These are phyloP conservation scores for Rhamphomyia laevipes DNA, from an alignment of 2,888 invertebrate genomes.

Conservation along the genomic window DNA sequence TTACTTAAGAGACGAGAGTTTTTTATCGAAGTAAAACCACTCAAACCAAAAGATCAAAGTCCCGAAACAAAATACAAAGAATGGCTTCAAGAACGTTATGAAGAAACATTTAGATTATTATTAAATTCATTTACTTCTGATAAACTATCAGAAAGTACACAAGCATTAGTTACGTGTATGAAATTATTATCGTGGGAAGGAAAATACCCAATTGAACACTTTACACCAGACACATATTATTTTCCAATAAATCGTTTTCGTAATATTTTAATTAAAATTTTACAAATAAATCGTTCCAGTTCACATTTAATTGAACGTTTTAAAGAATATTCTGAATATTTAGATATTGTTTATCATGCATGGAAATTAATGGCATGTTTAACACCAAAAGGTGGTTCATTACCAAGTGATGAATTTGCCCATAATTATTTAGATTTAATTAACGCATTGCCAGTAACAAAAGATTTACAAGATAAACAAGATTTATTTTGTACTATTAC, in stretches of 20 bases:
- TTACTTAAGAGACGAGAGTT: slow-evolving; percentile 55
- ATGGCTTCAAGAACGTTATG: slow-evolving; percentile 61
- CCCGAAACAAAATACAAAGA: slow-evolving; percentile 51
- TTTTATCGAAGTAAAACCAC: slow-evolving; percentile 46
- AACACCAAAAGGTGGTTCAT: slow-evolving; percentile 41
- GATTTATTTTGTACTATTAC: slow-evolving; percentile 38
- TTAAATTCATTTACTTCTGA: slow-evolving; percentile 46
- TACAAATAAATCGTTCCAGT: slow-evolving; percentile 51
- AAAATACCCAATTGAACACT: slow-evolving; percentile 45
- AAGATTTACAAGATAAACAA: slow-evolving; percentile 20
- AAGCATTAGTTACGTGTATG: slow-evolving; percentile 60
- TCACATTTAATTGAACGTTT: slow-evolving; percentile 51
- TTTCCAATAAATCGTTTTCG: slow-evolving; percentile 58
- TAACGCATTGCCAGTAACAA: slow-evolving; percentile 41
- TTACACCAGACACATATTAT: slow-evolving; percentile 40
- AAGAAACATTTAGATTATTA: slow-evolving; percentile 48
- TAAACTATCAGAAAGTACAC: slow-evolving; percentile 41
- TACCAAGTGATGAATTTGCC: slow-evolving; percentile 43
- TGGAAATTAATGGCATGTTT: slow-evolving; percentile 49
- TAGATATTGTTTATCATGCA: slow-evolving; percentile 63
- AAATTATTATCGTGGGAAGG: slow-evolving; percentile 63
- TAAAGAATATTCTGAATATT: slow-evolving; percentile 60
- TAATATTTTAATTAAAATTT: slow-evolving; percentile 49
- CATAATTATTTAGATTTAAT: slow-evolving; percentile 53
- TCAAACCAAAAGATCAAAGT: slow-evolving; percentile 45